Evolutionary conservation across 2,888 invertebrate genomes (phyloP).

Genomic region (Amphipyra berbera): DNA sequence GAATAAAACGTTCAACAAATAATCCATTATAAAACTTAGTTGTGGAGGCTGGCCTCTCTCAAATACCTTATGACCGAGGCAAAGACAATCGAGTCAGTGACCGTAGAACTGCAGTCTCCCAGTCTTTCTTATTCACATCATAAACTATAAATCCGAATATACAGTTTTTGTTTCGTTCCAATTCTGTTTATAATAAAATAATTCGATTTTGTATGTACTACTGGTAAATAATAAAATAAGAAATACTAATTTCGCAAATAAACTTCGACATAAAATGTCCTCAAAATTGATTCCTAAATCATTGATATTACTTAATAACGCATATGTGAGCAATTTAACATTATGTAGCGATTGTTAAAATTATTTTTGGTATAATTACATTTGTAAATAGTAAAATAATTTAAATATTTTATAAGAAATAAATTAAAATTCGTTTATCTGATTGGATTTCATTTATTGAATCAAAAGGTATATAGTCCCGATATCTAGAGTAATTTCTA

Average conservation of each 20-base stretch:
- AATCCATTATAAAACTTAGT: too few species aligned
- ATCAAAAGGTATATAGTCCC: slow-evolving; percentile 20
- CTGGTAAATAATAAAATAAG: slow-evolving; percentile 6
- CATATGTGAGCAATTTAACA: slow-evolving; percentile 29
- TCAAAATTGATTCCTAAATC: slow-evolving; percentile 6
- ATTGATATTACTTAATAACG: slow-evolving; percentile 31
- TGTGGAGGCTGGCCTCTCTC: too few species aligned
- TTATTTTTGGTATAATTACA: slow-evolving; percentile 36
- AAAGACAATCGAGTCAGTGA: too few species aligned
- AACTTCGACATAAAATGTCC: slow-evolving; percentile 4
- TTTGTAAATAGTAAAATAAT: slow-evolving; percentile 60
- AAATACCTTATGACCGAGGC: too few species aligned
- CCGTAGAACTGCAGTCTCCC: too few species aligned
- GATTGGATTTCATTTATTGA: slow-evolving; percentile 51
- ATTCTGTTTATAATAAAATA: too few species aligned
- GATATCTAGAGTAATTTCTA: slow-evolving; percentile 16
- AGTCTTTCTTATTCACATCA: too few species aligned
- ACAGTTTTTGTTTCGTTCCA: too few species aligned
- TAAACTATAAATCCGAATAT: too few species aligned
- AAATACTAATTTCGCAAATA: slow-evolving; percentile 12
- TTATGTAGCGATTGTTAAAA: slow-evolving; percentile 28
- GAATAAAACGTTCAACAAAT: too few species aligned
- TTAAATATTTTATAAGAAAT: slow-evolving; percentile 64
- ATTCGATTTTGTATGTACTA: slow-evolving; percentile 1
- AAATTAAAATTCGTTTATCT: slow-evolving; percentile 50